Evolutionary conservation across 2,797 vertebrate genomes (phyloP).

Genomic region (Pristis pectinata): DNA sequence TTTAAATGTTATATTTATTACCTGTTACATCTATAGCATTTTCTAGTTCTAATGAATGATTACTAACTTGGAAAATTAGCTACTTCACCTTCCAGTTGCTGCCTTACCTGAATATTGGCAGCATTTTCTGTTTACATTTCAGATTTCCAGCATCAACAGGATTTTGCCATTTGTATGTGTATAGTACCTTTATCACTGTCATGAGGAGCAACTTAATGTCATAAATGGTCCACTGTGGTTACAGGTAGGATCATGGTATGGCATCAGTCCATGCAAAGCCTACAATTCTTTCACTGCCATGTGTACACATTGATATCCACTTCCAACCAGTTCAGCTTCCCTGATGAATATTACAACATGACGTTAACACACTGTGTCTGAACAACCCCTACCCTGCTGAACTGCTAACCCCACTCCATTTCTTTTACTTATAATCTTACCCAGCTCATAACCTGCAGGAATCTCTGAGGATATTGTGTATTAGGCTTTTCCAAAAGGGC

Average conservation of each 20-base stretch:
- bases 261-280: neutral
- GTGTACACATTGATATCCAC: neutral
- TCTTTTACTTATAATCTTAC: conserved; percentile 58
- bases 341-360: neutral
- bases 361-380: neutral
- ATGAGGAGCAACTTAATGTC: neutral
- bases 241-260: neutral
- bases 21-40: neutral
- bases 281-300: neutral
- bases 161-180: too few species aligned
- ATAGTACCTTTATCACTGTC: too few species aligned
- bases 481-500: conserved; percentile 64
- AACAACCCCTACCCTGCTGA: neutral
- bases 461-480: conserved; percentile 72
- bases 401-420: neutral
- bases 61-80: neutral
- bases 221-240: neutral
- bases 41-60: neutral
- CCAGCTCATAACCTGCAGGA: conserved; percentile 96
- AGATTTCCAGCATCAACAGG: too few species aligned
- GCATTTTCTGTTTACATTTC: too few species aligned
- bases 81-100: neutral
- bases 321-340: neutral
- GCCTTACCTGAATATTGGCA: too few species aligned
- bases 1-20: neutral